Conservation (phyloP, 2,888 invertebrate species). For the Leptinotarsa haldemani region DNA sequence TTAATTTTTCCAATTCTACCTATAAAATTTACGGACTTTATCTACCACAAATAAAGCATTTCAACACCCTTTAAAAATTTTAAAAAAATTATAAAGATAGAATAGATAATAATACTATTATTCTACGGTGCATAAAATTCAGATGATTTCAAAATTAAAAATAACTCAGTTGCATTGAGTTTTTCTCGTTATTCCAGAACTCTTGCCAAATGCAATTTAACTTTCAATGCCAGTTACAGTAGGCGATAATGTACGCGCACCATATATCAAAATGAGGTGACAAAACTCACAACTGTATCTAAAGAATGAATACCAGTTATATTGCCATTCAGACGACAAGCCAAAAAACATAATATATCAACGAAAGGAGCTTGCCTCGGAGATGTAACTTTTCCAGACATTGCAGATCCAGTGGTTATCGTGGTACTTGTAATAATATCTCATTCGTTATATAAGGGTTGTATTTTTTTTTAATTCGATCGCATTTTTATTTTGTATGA, state of each 20-base stretch:
- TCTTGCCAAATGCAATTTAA: slow-evolving; percentile 14
- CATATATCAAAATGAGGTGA: slow-evolving; percentile 5
- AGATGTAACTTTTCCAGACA: background rate
- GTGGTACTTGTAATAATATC: no score
- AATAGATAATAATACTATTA: background rate
- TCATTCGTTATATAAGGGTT: no score
- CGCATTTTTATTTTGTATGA: no score
- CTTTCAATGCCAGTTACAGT: slow-evolving; percentile 15
- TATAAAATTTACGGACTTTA: no score
- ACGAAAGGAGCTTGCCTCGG: background rate
- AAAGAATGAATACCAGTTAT: slow-evolving; percentile 7
- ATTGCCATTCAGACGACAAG: background rate
- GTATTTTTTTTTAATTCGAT: no score
- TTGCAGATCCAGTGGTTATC: no score
- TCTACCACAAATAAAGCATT: no score
- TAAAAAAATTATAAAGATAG: no score
- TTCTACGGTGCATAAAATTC: slow-evolving; percentile 1
- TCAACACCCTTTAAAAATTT: no score
- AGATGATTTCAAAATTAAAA: background rate
- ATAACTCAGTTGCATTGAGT: background rate
- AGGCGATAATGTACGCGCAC: slow-evolving; percentile 12
- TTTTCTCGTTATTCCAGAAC: background rate
- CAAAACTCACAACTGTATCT: slow-evolving; percentile 9
- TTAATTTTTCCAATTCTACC: no score
- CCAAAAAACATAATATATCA: slow-evolving; percentile 5